A percentile compares a stretch with the other conserved stretches of the same genome.
phyloP scores from a whole-genome alignment of 2,888 invertebrate species.

The Coelinius sp. region DNA sequence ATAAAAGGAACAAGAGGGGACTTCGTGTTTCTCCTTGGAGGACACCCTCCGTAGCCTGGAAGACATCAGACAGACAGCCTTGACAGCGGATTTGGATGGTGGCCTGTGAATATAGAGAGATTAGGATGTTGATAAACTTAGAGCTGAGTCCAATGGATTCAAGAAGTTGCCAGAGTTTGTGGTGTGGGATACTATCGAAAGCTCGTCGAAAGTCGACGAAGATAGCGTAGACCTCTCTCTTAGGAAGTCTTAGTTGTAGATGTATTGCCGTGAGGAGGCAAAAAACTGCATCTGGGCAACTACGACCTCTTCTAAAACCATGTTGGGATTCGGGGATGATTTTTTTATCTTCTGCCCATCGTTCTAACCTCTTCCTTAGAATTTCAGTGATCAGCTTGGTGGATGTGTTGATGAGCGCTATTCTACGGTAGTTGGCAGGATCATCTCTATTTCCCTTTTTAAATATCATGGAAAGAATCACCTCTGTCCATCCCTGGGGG shows the following conservation, averaged over 20 bases:
- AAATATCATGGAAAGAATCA: constrained; percentile 25
- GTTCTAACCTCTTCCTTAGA: constrained; percentile 27
- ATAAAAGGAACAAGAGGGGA: constrained; percentile 22
- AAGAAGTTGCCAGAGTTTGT: too few species aligned
- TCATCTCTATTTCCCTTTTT: constrained; percentile 36
- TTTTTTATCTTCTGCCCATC: constrained; percentile 2
- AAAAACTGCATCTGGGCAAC: constrained; percentile 39
- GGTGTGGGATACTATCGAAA: too few species aligned
- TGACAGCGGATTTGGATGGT: neutral
- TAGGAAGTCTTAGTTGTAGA: constrained; percentile 31
- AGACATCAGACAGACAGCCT: neutral
- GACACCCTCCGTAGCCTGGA: constrained; percentile 4
- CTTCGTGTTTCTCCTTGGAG: constrained; percentile 2
- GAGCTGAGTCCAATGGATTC: too few species aligned
- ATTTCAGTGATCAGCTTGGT: constrained; percentile 38
- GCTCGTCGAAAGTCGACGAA: too few species aligned
- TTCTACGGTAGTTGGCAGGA: constrained; percentile 40
- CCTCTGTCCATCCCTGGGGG: constrained; percentile 12
- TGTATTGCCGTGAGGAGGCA: constrained; percentile 23
- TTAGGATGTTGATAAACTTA: too few species aligned
- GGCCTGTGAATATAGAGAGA: neutral
- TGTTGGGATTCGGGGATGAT: constrained; percentile 38
- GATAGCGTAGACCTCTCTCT: too few species aligned
- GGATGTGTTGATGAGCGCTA: constrained; percentile 32
- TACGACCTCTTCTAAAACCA: constrained; percentile 40